A percentile compares a stretch with the other conserved stretches of the same genome.
These are phyloP conservation scores for Eptatretus burgeri DNA, from an alignment of 2,113 vertebrate species.

Conservation along the genomic window DNA sequence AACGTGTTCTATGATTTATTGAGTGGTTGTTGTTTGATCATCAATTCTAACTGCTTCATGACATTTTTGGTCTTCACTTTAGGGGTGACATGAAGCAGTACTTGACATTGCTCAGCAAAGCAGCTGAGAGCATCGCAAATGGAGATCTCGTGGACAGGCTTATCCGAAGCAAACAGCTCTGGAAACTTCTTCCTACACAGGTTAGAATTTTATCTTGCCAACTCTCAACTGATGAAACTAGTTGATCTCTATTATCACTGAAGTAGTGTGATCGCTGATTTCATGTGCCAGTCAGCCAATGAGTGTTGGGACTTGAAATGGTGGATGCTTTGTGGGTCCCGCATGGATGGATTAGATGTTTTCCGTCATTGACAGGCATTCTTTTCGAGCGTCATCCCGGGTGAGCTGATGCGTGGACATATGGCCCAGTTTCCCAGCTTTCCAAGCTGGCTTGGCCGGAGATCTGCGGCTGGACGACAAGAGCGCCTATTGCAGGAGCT, in stretches of 20 bases:
- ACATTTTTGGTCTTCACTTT: not conserved
- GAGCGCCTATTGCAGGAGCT: constrained; percentile 58
- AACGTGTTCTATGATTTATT: too few relatives aligned
- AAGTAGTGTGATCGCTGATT: not conserved
- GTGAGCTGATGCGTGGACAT: constrained; percentile 74
- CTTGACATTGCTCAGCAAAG: constrained; percentile 57
- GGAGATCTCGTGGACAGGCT: constrained; percentile 64
- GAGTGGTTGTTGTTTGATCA: too few relatives aligned
- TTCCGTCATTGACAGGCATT: constrained; percentile 29
- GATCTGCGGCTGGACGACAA: constrained; percentile 47
- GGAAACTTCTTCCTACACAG: constrained; percentile 76
- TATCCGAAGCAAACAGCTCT: constrained; percentile 53
- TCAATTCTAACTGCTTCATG: too few relatives aligned
- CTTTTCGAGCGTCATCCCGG: constrained; percentile 74
- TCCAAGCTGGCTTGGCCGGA: constrained; percentile 71
- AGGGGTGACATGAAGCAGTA: constrained; percentile 55
- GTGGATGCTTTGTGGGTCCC: too few relatives aligned
- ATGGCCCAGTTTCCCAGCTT: constrained; percentile 70
- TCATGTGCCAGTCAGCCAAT: not conserved
- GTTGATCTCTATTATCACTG: not conserved
- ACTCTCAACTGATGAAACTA: too few relatives aligned
- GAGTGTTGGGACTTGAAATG: not conserved
- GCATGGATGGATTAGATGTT: not conserved
- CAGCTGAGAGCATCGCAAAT: constrained; percentile 71
- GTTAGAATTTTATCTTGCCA: constrained; percentile 16